phyloP scores from a whole-genome alignment of 1,140 invertebrate genomes.

The Pantala flavescens region DNA sequence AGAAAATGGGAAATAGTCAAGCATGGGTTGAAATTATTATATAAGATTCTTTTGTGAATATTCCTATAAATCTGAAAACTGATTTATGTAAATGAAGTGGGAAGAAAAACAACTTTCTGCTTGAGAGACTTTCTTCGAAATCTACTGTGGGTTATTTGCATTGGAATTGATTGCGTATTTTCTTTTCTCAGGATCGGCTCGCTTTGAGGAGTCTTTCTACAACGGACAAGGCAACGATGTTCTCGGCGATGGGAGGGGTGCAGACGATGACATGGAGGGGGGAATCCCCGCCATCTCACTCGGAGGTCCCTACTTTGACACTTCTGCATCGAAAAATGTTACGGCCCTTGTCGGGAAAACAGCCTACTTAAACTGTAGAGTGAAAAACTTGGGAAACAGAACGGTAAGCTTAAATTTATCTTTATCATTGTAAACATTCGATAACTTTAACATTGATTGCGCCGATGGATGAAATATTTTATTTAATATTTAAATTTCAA shows the following conservation, averaged over 20 bases:
- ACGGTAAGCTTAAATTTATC: conserved; percentile 49
- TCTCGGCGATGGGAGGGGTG: not conserved
- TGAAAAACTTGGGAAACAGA: conserved; percentile 65
- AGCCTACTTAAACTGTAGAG: conserved; percentile 63
- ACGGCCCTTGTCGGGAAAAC: conserved; percentile 69
- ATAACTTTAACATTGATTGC: too few species aligned
- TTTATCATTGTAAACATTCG: not conserved
- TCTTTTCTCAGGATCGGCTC: not conserved
- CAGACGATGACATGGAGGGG: not conserved
- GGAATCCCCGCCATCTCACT: not conserved
- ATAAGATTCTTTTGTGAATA: too few species aligned
- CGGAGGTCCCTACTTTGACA: conserved; percentile 57
- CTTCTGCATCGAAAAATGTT: conserved; percentile 62
- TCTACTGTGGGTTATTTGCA: not conserved
- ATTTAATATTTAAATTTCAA: too few species aligned
- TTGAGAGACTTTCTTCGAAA: too few species aligned
- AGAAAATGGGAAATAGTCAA: too few species aligned
- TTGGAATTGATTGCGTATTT: not conserved
- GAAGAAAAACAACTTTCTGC: too few species aligned
- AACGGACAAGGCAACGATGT: not conserved
- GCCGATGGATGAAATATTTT: too few species aligned
- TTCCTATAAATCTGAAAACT: too few species aligned
- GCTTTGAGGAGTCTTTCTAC: not conserved
- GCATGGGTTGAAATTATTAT: too few species aligned
- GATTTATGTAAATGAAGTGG: too few species aligned